phyloP scores from a whole-genome alignment of 2,113 vertebrate genomes.

The Struthio camelus region DNA sequence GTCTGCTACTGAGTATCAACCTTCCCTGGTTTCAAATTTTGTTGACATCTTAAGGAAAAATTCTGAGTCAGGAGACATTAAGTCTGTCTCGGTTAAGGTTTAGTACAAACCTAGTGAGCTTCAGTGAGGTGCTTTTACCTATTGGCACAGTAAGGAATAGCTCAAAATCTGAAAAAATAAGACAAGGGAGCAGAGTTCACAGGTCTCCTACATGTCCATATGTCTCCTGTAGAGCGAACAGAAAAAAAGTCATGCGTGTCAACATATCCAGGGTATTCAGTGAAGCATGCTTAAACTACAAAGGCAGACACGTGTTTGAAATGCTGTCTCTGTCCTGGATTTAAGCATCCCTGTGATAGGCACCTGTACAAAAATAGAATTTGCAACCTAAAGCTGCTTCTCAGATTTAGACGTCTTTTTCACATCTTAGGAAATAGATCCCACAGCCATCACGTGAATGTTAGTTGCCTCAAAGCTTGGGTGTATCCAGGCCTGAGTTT shows the following conservation, averaged over 20 bases:
- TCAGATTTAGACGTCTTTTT: not conserved
- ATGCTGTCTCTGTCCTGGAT: not conserved
- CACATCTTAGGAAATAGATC: not conserved
- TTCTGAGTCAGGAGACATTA: not conserved
- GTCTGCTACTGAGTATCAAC: not conserved
- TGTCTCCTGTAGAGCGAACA: accelerated
- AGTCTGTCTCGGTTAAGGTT: not conserved
- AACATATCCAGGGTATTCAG: not conserved
- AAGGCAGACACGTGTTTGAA: not conserved
- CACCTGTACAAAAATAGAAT: not conserved
- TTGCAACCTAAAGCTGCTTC: not conserved
- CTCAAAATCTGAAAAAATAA: not conserved
- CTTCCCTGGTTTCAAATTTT: not conserved
- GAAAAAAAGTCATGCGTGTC: accelerated
- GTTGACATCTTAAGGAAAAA: not conserved
- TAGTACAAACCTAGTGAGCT: not conserved
- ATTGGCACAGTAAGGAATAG: not conserved
- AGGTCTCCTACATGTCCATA: not conserved
- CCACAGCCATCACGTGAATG: not conserved
- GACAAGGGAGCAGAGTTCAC: not conserved
- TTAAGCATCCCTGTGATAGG: not conserved
- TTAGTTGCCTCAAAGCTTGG: not conserved
- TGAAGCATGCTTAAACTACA: not conserved
- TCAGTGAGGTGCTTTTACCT: not conserved
- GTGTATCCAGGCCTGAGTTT: not conserved